Conservation (phyloP, 2,113 vertebrate genomes). For the Triplophysa tibetana region DNA sequence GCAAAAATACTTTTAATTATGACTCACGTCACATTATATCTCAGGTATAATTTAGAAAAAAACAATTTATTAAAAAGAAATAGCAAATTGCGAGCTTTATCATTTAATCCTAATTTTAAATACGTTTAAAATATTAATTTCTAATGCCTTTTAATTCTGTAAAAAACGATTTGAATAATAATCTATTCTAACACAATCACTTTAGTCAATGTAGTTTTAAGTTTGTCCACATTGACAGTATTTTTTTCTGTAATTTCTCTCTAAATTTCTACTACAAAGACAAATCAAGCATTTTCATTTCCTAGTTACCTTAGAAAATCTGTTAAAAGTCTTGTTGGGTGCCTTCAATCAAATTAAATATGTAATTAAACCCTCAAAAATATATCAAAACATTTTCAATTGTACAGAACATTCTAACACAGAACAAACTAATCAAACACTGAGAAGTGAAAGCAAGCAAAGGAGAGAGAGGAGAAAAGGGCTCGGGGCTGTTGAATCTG, state of each 20-base stretch:
- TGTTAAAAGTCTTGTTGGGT: slow-evolving; percentile 81
- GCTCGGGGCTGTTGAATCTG: slow-evolving; percentile 50
- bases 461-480: slow-evolving; percentile 52
- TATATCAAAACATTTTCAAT: slow-evolving; percentile 4
- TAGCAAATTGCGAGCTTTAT: too few species aligned
- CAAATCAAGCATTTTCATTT: slow-evolving; percentile 9
- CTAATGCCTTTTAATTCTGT: too few species aligned
- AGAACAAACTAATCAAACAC: slow-evolving; percentile 37
- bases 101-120: too few species aligned
- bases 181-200: background rate
- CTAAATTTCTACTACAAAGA: background rate
- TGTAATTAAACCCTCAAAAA: slow-evolving; percentile 41
- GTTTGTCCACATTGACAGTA: slow-evolving; percentile 9
- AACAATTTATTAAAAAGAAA: too few species aligned
- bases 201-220: background rate
- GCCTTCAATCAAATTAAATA: slow-evolving; percentile 75
- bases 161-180: background rate
- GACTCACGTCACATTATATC: background rate
- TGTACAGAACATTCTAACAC: background rate
- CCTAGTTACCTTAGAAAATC: slow-evolving; percentile 83
- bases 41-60: too few species aligned
- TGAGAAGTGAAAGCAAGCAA: slow-evolving; percentile 56
- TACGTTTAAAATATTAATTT: too few species aligned
- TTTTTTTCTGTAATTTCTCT: slow-evolving; percentile 2
- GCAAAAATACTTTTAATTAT: too few species aligned